These are phyloP conservation scores for Malurus cyaneus DNA, from an alignment of 2,113 vertebrate genomes.

Conservation along the genomic window DNA sequence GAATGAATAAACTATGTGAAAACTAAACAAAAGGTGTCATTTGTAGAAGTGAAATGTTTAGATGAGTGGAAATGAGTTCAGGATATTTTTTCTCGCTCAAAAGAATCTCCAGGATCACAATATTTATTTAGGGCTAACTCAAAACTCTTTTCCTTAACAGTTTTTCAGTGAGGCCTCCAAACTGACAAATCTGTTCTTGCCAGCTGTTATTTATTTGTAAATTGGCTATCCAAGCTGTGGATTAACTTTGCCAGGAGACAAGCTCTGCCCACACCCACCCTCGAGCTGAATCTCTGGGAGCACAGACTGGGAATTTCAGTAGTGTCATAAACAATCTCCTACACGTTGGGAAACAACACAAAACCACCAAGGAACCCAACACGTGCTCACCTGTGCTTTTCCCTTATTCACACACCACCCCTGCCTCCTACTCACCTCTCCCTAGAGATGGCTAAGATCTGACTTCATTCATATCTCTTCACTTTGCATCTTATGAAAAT, in stretches of 20 bases:
- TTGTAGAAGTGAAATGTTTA: constrained; percentile 5
- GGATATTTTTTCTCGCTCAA: background rate
- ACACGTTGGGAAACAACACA: background rate
- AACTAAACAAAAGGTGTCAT: constrained; percentile 1
- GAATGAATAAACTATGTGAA: constrained; percentile 1
- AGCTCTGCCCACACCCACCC: background rate
- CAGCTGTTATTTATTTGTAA: background rate
- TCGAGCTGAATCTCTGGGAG: background rate
- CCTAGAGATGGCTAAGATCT: background rate
- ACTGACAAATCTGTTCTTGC: background rate
- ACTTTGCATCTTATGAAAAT: constrained; percentile 32
- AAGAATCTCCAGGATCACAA: background rate
- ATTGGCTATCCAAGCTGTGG: background rate
- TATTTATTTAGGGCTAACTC: background rate
- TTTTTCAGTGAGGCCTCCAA: background rate
- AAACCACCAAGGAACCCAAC: background rate
- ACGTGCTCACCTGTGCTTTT: background rate
- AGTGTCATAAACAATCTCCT: background rate
- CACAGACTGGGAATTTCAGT: background rate
- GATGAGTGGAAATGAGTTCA: background rate
- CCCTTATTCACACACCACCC: background rate
- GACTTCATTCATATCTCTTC: background rate
- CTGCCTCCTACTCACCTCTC: background rate
- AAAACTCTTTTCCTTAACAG: background rate
- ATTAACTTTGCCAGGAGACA: background rate